These are phyloP conservation scores for Ctenoplectra terminalis DNA, from an alignment of 1,140 invertebrate genomes.

Conservation along the genomic window DNA sequence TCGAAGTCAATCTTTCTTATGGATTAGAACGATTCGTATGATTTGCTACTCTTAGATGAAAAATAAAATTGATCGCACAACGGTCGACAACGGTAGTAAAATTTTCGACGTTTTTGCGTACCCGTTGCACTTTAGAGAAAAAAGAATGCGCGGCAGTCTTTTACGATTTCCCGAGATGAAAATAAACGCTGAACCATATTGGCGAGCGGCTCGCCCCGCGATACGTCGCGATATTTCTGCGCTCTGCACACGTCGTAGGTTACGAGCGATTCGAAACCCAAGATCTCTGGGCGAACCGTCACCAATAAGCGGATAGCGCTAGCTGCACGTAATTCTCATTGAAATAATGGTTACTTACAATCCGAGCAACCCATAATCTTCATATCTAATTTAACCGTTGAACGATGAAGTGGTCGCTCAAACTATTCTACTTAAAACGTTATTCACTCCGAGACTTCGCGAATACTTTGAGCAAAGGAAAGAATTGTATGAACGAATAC, in stretches of 20 bases:
- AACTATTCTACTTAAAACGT: conserved; percentile 46
- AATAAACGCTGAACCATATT: conserved; percentile 74
- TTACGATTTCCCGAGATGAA: conserved; percentile 76
- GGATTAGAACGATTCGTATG: background rate
- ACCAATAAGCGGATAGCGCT: conserved; percentile 59
- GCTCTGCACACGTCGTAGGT: conserved; percentile 43
- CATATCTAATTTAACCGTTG: conserved; percentile 39
- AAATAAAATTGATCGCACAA: no score
- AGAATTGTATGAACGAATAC: background rate
- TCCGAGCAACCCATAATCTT: conserved; percentile 61
- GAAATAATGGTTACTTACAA: conserved; percentile 72
- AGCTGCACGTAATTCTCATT: conserved; percentile 69
- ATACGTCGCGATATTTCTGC: conserved; percentile 71
- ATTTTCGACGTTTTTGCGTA: background rate
- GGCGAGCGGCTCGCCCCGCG: conserved; percentile 46
- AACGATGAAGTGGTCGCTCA: conserved; percentile 28
- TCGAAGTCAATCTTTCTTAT: background rate
- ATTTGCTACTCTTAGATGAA: background rate
- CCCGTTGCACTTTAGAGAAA: background rate
- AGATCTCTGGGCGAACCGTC: conserved; percentile 51
- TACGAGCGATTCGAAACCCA: conserved; percentile 39
- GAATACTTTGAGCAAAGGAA: background rate
- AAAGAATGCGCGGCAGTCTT: conserved; percentile 38
- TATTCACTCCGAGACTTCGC: background rate
- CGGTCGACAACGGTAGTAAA: background rate